These are phyloP conservation scores for Tenthredo mesomela DNA, from an alignment of 2,888 invertebrate genomes.

Conservation along the genomic window DNA sequence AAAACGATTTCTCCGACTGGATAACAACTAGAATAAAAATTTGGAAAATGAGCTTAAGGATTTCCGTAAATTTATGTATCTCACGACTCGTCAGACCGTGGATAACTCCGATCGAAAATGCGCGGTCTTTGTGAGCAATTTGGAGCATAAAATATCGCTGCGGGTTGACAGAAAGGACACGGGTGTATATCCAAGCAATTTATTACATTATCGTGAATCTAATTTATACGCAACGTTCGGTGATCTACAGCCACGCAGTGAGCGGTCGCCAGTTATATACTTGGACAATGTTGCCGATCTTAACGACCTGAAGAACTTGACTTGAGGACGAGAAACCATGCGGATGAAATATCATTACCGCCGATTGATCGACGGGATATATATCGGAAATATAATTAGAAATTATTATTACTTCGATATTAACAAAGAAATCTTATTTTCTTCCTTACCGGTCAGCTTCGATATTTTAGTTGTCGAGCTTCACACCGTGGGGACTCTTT, in stretches of 20 bases:
- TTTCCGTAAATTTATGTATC: background rate
- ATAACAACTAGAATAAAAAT: background rate
- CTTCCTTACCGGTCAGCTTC: constrained; percentile 63
- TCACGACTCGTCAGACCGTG: constrained; percentile 22
- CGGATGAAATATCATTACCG: background rate
- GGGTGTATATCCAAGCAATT: constrained; percentile 62
- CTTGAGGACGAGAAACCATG: background rate
- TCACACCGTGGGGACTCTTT: constrained; percentile 71
- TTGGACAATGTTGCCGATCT: constrained; percentile 46
- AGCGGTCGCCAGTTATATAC: constrained; percentile 29
- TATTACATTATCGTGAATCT: constrained; percentile 68
- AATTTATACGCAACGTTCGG: constrained; percentile 64
- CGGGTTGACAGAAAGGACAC: constrained; percentile 50
- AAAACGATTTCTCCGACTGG: background rate
- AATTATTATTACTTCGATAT: background rate
- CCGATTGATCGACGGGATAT: background rate
- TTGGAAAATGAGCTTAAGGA: background rate
- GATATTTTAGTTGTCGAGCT: constrained; percentile 64
- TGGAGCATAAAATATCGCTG: constrained; percentile 62
- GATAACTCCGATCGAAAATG: background rate
- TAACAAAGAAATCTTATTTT: constrained; percentile 8
- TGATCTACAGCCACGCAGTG: constrained; percentile 54
- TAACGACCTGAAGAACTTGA: constrained; percentile 33
- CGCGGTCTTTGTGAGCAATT: constrained; percentile 24
- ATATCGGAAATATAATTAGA: background rate